Percentiles rank a stretch among this genome's conserved stretches.
These are phyloP conservation scores for Probosciger aterrimus DNA, from an alignment of 2,113 vertebrate genomes.

Conservation along the genomic window DNA sequence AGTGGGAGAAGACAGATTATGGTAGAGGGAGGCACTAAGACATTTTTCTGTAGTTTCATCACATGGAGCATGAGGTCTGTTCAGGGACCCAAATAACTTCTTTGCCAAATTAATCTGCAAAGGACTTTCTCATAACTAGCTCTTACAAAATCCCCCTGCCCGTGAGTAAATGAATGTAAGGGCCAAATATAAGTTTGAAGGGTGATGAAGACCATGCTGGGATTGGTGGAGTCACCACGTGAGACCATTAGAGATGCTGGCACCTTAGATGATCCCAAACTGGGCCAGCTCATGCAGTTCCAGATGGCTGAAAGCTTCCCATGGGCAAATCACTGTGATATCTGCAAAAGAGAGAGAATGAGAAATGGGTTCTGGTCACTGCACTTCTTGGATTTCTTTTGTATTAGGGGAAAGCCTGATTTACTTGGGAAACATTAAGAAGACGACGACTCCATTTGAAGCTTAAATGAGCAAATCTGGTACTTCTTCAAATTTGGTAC, in stretches of 20 bases:
- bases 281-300: constrained; percentile 80
- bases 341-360: constrained; percentile 64
- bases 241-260: background rate
- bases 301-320: constrained; percentile 83
- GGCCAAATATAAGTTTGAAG: constrained; percentile 27
- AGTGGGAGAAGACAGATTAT: background rate
- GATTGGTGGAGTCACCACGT: background rate
- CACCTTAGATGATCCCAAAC: constrained; percentile 79
- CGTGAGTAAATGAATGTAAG: background rate
- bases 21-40: constrained; percentile 6
- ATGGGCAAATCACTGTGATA: constrained; percentile 83
- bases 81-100: constrained; percentile 30
- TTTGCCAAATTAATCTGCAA: constrained; percentile 51
- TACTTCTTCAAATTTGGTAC: background rate
- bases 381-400: background rate
- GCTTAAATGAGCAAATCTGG: background rate
- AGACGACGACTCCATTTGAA: background rate
- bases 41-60: constrained; percentile 26
- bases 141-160: constrained; percentile 30
- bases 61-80: background rate
- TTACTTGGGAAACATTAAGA: background rate
- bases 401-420: background rate
- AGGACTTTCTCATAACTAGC: constrained; percentile 23
- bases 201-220: constrained; percentile 2
- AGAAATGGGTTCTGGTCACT: background rate